Base-by-base conservation (phyloP, 2,888 invertebrate species). In the Isotomurus palustris region DNA sequence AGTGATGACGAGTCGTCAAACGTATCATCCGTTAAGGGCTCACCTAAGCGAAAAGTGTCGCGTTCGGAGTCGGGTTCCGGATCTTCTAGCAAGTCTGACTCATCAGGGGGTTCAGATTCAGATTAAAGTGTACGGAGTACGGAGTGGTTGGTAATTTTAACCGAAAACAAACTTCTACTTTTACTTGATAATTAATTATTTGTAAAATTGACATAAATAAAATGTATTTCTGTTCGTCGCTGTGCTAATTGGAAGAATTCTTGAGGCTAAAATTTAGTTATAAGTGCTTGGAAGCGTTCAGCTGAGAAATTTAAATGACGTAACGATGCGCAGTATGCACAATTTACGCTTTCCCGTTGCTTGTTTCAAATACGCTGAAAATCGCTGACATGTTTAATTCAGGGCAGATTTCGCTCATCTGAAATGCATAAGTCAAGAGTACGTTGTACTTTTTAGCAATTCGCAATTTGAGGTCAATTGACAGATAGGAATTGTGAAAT, bases 41-140 rank as follows among this genome's bases (percentile, higher is more conserved):
- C 49, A 17, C 54, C 36, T 4, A 61, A 61, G 44, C 52, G 53
- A 6, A 64, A 51, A 44, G 49, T 43, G 27, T 69, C 67, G 8
- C 40, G 57, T 12, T 66, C 68, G 54, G 43, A 57, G 43, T 62
- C 72, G 58, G 32, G 66, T 53, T 70, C 70, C 5, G 55, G 63
- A 52, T 72, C 72, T 3, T 50, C 56, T 25, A 45, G 44, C 8
- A 62, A 56, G 41, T 62, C 62, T 10, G 43, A 51, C 21, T 58
- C 62, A 1, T 43, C 38, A 22, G 53, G 55, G 22, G 56, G 49
- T 1, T 65, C 65, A n/a, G 62, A 56, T 47, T 65, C 65, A 24
- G 65, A 59, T 10, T 64, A 60, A 52, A 25, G 19, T 28, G 8
- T 6, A 8, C 10, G 25, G 32, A 8, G 14, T 32, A 8, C 14